These are phyloP conservation scores for Hedychridium roseum DNA, from an alignment of 2,888 invertebrate genomes.

Conservation along the genomic window DNA sequence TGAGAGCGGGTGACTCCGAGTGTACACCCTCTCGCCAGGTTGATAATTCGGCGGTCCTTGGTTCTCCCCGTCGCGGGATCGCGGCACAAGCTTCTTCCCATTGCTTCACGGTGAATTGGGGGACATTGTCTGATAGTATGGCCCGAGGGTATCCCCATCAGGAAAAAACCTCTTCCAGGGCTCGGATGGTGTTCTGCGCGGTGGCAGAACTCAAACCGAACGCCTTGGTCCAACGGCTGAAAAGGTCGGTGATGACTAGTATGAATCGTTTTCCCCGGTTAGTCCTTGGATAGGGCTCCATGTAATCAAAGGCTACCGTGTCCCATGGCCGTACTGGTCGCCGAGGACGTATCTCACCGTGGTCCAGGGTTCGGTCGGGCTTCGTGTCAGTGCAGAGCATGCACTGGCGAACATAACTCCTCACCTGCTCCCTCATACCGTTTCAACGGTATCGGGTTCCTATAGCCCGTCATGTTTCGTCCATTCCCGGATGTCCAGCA, in stretches of 20 bases:
- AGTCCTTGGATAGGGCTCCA: conserved; percentile 29
- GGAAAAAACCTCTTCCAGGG: conserved; percentile 13
- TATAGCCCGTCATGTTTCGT: conserved; percentile 6
- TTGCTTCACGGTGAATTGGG: conserved; percentile 24
- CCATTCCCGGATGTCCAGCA: conserved; percentile 13
- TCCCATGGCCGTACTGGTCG: conserved; percentile 10
- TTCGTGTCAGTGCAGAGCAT: conserved; percentile 2
- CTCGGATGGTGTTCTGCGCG: conserved; percentile 1
- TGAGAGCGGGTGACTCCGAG: no score
- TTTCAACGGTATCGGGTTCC: conserved; percentile 7
- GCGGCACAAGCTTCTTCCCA: no score
- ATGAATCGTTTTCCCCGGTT: conserved; percentile 15
- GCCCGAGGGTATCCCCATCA: conserved; percentile 13
- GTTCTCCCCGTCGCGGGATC: no score
- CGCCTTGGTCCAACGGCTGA: conserved; percentile 36
- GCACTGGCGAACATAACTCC: conserved; percentile 12
- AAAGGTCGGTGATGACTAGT: conserved; percentile 33
- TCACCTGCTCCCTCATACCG: conserved; percentile 7
- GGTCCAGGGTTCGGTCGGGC: neutral
- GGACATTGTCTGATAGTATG: conserved; percentile 21
- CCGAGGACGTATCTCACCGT: conserved; percentile 1
- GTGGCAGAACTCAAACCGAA: conserved; percentile 18
- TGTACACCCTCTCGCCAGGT: no score
- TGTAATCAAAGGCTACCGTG: conserved; percentile 18
- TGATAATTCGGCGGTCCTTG: no score